Base-by-base conservation (phyloP, 2,888 invertebrate genomes). In the Orthosia gothica region DNA sequence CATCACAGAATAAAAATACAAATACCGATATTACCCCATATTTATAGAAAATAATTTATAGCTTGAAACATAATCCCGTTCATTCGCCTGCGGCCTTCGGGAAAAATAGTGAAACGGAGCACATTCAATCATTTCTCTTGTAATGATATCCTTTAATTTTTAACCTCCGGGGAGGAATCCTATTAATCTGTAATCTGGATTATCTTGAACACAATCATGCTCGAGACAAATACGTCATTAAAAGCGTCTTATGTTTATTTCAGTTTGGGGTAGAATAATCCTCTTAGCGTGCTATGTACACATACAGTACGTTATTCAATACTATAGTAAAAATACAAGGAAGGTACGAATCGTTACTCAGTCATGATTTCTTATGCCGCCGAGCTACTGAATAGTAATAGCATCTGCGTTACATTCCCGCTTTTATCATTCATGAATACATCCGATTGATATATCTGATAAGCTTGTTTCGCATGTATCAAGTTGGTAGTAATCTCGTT, bases 131-230 rank as follows among this genome's bases (percentile, higher is more conserved):
- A 69, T 58, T 84, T 77, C 50, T 70, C 82, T 78, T 76, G 65
- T 82, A 82, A 82, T 72, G 68, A 63, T 59, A 77, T 80, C 64
- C 68, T 84, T 83, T 84, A 76, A 79, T 86, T 87, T 88, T 81
- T 82, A 83, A 87, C 76, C 80, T 81, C 66, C 23, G 66, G 70
- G 68, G 82, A 81, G 78, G 75, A 85, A 76, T 83, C 85, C 85
- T 89, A 93, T 93, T 93, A 92, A 92, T 92, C 87, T 87, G 83
- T 92, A 93, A 94, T 93, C 92, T 90, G 93, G 93, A 94, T 95
- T 89, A 94, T 94, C 94, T 91, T 70, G 81, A 86, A 91, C 87
- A 90, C 92, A 92, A 93, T 94, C 88, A 92, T 90, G 91, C 84
- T 88, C 85, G 85, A 89, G 87, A 92, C 89, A 91, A 91, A 91